phyloP scores from a whole-genome alignment of 2,888 invertebrate genomes.

The Aleiodes alternator region DNA sequence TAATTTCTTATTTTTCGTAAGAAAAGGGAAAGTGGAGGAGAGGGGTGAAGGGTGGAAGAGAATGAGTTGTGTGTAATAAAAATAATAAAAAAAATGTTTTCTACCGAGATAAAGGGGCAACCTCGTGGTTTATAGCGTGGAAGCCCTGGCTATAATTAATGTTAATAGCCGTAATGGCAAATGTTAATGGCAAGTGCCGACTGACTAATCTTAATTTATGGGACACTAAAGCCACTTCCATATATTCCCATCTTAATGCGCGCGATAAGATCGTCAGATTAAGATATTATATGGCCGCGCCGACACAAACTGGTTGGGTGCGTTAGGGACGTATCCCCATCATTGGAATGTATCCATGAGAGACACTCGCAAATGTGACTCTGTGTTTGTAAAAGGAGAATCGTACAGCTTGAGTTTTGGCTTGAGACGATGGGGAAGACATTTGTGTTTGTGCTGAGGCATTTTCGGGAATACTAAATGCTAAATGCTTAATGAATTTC shows the following conservation, averaged over 20 bases:
- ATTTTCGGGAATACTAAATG: slow-evolving; percentile 57
- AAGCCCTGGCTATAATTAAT: slow-evolving; percentile 64
- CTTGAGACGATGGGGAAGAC: not conserved
- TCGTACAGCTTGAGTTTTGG: not conserved
- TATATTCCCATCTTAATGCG: slow-evolving; percentile 63
- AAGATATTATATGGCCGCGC: slow-evolving; percentile 66
- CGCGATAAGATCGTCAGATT: slow-evolving; percentile 68
- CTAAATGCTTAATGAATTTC: slow-evolving; percentile 64
- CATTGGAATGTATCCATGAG: slow-evolving; percentile 52
- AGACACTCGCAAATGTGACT: slow-evolving; percentile 2
- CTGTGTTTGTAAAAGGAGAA: slow-evolving; percentile 1
- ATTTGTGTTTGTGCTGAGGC: slow-evolving; percentile 42
- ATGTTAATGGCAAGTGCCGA: slow-evolving; percentile 69
- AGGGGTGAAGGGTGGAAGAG: too few relatives aligned
- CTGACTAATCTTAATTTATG: slow-evolving; percentile 69
- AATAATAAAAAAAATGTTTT: slow-evolving; percentile 24
- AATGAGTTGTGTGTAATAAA: slow-evolving; percentile 13
- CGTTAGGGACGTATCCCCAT: slow-evolving; percentile 30
- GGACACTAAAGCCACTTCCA: slow-evolving; percentile 66
- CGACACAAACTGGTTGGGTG: slow-evolving; percentile 60
- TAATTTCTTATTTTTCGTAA: not conserved
- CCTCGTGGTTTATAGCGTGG: slow-evolving; percentile 52
- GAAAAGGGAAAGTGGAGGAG: too few relatives aligned
- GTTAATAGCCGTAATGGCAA: slow-evolving; percentile 68
- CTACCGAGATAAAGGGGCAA: slow-evolving; percentile 39